Evolutionary conservation across 2,113 vertebrate species (phyloP).

Genomic region (Xenopus tropicalis): DNA sequence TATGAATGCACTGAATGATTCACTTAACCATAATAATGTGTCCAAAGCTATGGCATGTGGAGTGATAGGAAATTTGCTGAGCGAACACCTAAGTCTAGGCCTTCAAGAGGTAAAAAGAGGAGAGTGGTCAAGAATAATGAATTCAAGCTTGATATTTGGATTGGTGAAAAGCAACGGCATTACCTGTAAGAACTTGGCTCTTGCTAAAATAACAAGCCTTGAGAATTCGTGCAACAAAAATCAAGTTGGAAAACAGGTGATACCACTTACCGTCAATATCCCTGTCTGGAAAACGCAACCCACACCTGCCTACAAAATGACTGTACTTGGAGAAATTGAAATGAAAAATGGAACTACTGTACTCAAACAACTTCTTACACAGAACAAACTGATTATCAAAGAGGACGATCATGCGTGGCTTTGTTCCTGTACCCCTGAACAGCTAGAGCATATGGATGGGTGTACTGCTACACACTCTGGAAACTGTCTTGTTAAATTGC

Average conservation of each 20-base stretch:
- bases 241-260: neutral
- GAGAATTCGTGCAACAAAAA: neutral
- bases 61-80: neutral
- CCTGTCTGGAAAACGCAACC: too few relatives aligned
- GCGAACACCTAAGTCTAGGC: neutral
- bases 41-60: neutral
- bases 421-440: too few relatives aligned
- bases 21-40: neutral
- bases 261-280: too few relatives aligned
- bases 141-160: neutral
- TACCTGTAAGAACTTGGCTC: neutral
- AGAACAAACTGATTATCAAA: neutral
- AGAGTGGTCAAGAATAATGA: constrained; percentile 3
- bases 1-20: neutral
- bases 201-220: neutral
- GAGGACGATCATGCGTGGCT: neutral
- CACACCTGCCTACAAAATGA: neutral
- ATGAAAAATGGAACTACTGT: too few relatives aligned
- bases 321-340: neutral
- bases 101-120: neutral
- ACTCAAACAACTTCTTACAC: too few relatives aligned
- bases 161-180: neutral
- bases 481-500: neutral
- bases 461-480: neutral
- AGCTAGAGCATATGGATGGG: neutral